Conservation (phyloP, 2,797 vertebrate species). For the Myoxocephalus aenaeus region DNA sequence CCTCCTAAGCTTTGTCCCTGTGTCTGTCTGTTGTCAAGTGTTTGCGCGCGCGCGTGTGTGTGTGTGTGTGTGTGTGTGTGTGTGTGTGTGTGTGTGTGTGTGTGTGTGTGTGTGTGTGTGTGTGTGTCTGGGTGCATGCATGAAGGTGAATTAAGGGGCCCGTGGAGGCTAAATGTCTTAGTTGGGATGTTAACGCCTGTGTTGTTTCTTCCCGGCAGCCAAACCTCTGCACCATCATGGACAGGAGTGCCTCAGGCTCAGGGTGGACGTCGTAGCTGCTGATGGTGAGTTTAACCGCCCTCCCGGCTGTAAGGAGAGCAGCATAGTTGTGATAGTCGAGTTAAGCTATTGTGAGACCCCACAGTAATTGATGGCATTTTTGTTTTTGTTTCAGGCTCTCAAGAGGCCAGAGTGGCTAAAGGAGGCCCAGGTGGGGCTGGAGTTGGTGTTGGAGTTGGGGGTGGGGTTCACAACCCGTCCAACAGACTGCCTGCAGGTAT, state of each 20-base stretch:
- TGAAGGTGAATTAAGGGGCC: constrained; percentile 72
- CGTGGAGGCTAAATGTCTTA: constrained; percentile 74
- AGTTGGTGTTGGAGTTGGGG: constrained; percentile 68
- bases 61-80: constrained; percentile 7
- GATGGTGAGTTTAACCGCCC: constrained; percentile 84
- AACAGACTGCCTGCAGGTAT: constrained; percentile 85
- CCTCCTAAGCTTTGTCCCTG: constrained; percentile 61
- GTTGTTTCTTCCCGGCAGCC: constrained; percentile 80
- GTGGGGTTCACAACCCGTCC: constrained; percentile 82
- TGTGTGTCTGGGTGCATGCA: constrained; percentile 21
- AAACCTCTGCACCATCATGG: constrained; percentile 92
- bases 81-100: constrained; percentile 8
- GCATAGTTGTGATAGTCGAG: neutral
- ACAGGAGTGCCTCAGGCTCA: constrained; percentile 88
- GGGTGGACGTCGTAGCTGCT: constrained; percentile 87
- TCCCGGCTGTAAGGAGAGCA: constrained; percentile 13
- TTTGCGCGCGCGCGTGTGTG: constrained; percentile 15
- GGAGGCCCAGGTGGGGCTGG: constrained; percentile 63
- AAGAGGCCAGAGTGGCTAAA: constrained; percentile 82
- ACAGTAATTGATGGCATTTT: constrained; percentile 33
- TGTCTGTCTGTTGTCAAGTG: constrained; percentile 58
- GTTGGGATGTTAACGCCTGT: constrained; percentile 69
- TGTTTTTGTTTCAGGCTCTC: constrained; percentile 76
- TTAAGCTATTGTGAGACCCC: constrained; percentile 5
- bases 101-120: neutral